Evolutionary conservation across 2,113 vertebrate genomes (phyloP), one percentile per base, ranked within the genome.

Genomic region (Atherinomorus stipes): DNA sequence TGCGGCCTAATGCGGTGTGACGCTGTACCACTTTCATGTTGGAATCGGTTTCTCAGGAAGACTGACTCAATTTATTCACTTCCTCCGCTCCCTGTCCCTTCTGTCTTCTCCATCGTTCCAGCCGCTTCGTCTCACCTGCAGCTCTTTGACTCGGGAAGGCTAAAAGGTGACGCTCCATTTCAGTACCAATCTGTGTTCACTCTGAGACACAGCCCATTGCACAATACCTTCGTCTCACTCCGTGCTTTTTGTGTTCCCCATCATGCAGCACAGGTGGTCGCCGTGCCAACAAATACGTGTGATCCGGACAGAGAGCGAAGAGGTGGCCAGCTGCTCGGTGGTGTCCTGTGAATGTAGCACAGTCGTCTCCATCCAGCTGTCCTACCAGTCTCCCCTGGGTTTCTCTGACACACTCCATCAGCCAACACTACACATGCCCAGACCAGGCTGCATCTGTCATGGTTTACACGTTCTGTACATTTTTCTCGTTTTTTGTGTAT

Each of bases 11-110:
- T 26, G 76, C 19, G 13, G 77, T 74, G 83, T 90, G 85, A 88
- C 84, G 25, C 63, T 6, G 56, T 7, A 40, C 45, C 18, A 56
- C 90, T 90, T 91, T 92, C 84, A 89, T 87, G 85, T 90, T 82
- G 70, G 65, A 86, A 88, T 86, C 75, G 0, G 69, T 84, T 87
- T 86, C 68, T 75, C 62, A 2, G 74, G 61, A 68, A 66, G 81
- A 61, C 71, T 62, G 61, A 51, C 71, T 71, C 37, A 40, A 59
- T 82, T 61, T 37, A 67, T 59, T 56, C 38, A 22, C 12, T 1
- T 42, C 57, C 38, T 19, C 12, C 26, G n/a, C 37, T 38, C 28
- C 60, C 71, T 57, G 71, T 74, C 49, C 44, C 47, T 12, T 57
- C 72, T 64, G 71, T 75, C 62, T 70, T 47, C 56, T 57, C 62